Evolutionary conservation across 37 sponge, comb jelly and placozoan species (phyloP), one percentile per base, ranked within the genome.

Genomic region (Amphimedon queenslandica): DNA sequence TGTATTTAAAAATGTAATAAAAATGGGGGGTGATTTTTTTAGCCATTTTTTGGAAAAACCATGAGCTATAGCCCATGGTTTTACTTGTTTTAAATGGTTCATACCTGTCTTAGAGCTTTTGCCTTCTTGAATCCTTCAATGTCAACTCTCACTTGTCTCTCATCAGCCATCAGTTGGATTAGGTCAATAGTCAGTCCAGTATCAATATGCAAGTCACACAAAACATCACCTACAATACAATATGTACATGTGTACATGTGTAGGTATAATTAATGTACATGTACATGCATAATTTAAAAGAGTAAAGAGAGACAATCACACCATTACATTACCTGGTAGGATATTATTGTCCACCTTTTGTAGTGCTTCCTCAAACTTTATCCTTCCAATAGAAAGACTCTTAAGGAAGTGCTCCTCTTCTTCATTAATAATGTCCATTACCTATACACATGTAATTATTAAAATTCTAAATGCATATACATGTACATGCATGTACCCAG

Each of bases 151-250:
- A 89, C 82, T 28, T 75, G 76, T 40, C 69, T 74, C 76, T 93
- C 90, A 57, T 93, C 90, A 16, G 88, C 90, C 90, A 88, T 93
- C n/a, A 93, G 58, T 24, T 64, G 68, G 1, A 90, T 93, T 47
- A 93, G 78, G 81, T 93, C 94, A 23, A 89, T 41, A 1, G 94
- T 89, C 71, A 89, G 89, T 21, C 94, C 94, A 75, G 84, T 88
- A 2, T 89, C 85, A 64, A 89, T 89, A 61, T 93, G 85, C 77
- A 93, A 63, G 40, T 82, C 65, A 86, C 90, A 93, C 0, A 79
- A 89, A 33, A 93, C 76, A 72, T 89, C 73, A 55, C 94, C 94
- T 76, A 32, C n/a, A n/a, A n/a, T n/a, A n/a, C n/a, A n/a, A n/a
- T n/a, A n/a, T n/a, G n/a, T n/a, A n/a, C n/a, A n/a, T n/a, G n/a